phyloP scores from a whole-genome alignment of 2,797 vertebrate genomes.

The Malurus leucopterus region DNA sequence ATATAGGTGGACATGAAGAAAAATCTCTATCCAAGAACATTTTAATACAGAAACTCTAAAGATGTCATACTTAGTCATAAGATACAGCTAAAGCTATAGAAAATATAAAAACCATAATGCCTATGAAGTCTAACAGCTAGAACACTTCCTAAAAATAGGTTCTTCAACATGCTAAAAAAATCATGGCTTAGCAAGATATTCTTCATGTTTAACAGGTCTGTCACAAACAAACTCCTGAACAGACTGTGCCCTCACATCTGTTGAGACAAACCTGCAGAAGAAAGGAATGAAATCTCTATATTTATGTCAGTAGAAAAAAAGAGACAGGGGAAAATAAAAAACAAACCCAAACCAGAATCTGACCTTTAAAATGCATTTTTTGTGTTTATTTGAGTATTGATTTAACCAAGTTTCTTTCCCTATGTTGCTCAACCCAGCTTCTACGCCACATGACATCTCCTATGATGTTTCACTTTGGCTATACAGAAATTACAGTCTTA shows the following conservation, averaged over 20 bases:
- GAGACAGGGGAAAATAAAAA: rapidly evolving
- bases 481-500: background rate
- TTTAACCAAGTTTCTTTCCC: background rate
- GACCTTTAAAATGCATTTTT: background rate
- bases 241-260: background rate
- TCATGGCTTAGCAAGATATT: background rate
- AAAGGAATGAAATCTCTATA: background rate
- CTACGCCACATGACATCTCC: background rate
- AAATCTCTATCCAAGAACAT: background rate
- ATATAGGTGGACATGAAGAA: background rate
- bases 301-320: background rate
- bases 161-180: background rate
- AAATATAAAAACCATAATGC: background rate
- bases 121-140: conserved; percentile 16
- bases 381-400: background rate
- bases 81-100: background rate
- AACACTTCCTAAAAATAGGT: conserved; percentile 3
- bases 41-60: background rate
- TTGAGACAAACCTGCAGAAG: background rate
- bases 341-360: background rate
- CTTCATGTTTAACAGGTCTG: background rate
- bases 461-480: background rate
- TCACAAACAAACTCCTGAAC: background rate
- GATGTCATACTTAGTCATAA: conserved; percentile 13
- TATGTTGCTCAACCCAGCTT: background rate